Percentiles rank a stretch among this genome's conserved stretches.
These are phyloP conservation scores for Dryoscopus gambensis DNA, from an alignment of 2,113 vertebrate genomes.

Conservation along the genomic window DNA sequence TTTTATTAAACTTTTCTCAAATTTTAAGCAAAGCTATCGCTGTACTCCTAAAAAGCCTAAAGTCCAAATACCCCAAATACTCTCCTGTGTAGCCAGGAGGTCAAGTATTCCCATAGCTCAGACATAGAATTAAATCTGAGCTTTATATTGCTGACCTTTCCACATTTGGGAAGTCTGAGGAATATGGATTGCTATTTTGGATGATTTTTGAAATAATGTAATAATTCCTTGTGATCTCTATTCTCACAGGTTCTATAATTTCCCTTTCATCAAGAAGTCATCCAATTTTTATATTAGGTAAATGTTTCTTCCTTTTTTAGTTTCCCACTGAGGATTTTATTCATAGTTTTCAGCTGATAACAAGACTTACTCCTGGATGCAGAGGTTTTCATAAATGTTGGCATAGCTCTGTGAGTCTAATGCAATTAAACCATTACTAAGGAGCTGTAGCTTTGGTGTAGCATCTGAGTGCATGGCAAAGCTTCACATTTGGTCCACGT, in stretches of 20 bases:
- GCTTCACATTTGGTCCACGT: neutral
- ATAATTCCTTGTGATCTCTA: neutral
- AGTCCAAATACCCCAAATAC: neutral
- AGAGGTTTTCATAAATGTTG: conserved; percentile 9
- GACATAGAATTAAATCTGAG: neutral
- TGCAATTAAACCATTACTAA: neutral
- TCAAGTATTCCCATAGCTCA: neutral
- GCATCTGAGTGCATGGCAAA: neutral
- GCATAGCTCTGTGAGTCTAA: neutral
- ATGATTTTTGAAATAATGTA: neutral
- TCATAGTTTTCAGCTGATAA: neutral
- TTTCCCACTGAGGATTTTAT: neutral
- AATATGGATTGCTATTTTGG: neutral
- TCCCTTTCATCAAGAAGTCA: neutral
- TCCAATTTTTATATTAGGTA: neutral
- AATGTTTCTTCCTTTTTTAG: neutral
- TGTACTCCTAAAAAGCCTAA: neutral
- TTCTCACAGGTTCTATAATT: neutral
- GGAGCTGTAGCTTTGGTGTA: neutral
- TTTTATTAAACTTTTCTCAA: neutral
- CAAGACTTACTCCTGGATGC: neutral
- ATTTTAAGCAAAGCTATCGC: neutral
- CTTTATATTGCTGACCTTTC: neutral
- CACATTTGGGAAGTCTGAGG: neutral
- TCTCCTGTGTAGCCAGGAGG: neutral